phyloP scores from a whole-genome alignment of 2,113 vertebrate genomes.

The Pristiophorus japonicus region DNA sequence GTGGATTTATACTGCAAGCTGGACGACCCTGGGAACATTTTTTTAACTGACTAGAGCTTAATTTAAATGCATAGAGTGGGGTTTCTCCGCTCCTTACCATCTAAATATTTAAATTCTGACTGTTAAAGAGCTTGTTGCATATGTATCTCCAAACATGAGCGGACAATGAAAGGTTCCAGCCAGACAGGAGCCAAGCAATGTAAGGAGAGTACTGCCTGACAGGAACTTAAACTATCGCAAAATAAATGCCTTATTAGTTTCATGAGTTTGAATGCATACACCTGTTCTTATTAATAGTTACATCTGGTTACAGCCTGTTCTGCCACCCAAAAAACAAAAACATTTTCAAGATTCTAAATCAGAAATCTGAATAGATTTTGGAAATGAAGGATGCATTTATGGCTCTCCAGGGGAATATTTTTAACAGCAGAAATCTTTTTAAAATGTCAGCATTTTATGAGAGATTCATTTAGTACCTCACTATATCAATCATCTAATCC shows the following conservation, averaged over 20 bases:
- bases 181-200: background rate
- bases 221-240: background rate
- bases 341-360: background rate
- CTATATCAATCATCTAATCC: background rate
- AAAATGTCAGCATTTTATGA: background rate
- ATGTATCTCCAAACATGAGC: background rate
- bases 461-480: background rate
- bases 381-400: background rate
- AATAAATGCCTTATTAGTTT: background rate
- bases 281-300: background rate
- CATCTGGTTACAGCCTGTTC: background rate
- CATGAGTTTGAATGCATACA: background rate
- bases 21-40: no score
- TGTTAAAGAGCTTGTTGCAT: background rate
- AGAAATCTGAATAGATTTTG: background rate
- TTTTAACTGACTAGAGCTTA: background rate
- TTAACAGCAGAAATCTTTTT: background rate
- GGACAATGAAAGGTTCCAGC: background rate
- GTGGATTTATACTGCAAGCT: background rate
- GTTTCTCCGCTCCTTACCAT: background rate
- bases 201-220: background rate
- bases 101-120: background rate
- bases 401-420: background rate
- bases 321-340: background rate
- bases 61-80: background rate